A percentile compares a stretch with the other conserved stretches of the same genome.
Evolutionary conservation across 1,140 invertebrate species (phyloP).

Genomic region (Tetramorium alpestre): DNA sequence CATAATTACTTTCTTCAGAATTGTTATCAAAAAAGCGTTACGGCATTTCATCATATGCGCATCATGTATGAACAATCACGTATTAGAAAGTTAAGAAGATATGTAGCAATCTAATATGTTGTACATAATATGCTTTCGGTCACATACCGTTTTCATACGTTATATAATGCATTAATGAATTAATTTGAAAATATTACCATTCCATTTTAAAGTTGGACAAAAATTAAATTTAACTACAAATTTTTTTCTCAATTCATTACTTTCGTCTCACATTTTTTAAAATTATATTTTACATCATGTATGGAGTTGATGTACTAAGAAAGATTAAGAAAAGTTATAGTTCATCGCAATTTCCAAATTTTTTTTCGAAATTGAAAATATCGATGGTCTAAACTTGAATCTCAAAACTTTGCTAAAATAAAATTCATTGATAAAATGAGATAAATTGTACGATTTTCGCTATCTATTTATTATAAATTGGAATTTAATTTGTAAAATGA

Average conservation of each 20-base stretch:
- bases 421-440: neutral
- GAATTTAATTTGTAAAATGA: neutral
- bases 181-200: neutral
- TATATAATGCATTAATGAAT: neutral
- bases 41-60: slow-evolving; percentile 9
- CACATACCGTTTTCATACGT: slow-evolving; percentile 10
- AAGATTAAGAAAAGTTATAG: too few species aligned
- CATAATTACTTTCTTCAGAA: neutral
- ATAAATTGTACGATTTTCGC: neutral
- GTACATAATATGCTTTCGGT: neutral
- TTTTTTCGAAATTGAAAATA: neutral
- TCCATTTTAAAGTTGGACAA: neutral
- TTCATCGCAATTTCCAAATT: neutral
- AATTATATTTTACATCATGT: neutral
- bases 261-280: neutral
- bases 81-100: slow-evolving; percentile 32
- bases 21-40: neutral
- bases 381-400: neutral
- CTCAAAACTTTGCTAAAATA: neutral
- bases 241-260: neutral
- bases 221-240: neutral
- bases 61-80: slow-evolving; percentile 11
- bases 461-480: neutral
- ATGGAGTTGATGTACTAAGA: neutral
- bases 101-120: neutral